Evolutionary conservation across 2,113 vertebrate species (phyloP).

Genomic region (Ictalurus punctatus): DNA sequence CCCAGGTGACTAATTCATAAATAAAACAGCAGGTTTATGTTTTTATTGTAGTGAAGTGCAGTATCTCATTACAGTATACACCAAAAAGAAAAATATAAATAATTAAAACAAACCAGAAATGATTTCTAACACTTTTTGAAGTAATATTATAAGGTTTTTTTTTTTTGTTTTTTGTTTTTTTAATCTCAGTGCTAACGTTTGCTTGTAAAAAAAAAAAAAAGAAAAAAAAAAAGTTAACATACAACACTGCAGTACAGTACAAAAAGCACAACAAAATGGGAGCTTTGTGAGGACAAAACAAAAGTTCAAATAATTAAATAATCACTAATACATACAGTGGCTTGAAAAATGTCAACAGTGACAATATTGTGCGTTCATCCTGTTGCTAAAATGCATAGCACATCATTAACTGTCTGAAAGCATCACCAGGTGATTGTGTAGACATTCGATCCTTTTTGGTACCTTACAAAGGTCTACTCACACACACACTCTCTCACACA

Average conservation of each 20-base stretch:
- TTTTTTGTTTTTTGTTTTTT: too few species aligned
- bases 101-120: neutral
- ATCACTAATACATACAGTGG: too few species aligned
- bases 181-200: neutral
- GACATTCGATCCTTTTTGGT: neutral
- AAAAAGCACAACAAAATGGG: too few species aligned
- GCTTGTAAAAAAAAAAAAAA: too few species aligned
- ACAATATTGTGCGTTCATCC: neutral
- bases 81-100: neutral
- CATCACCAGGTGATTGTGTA: neutral
- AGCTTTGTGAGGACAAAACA: too few species aligned
- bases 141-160: neutral
- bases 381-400: neutral
- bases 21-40: neutral
- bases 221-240: too few species aligned
- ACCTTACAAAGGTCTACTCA: neutral
- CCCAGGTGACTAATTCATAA: neutral
- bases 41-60: neutral
- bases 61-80: neutral
- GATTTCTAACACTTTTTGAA: neutral
- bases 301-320: too few species aligned
- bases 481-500: constrained; percentile 4
- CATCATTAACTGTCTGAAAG: neutral
- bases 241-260: too few species aligned
- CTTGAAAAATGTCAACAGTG: neutral